Evolutionary conservation across 2,888 invertebrate species (phyloP).

Genomic region (Schrankia costaestrigalis): DNA sequence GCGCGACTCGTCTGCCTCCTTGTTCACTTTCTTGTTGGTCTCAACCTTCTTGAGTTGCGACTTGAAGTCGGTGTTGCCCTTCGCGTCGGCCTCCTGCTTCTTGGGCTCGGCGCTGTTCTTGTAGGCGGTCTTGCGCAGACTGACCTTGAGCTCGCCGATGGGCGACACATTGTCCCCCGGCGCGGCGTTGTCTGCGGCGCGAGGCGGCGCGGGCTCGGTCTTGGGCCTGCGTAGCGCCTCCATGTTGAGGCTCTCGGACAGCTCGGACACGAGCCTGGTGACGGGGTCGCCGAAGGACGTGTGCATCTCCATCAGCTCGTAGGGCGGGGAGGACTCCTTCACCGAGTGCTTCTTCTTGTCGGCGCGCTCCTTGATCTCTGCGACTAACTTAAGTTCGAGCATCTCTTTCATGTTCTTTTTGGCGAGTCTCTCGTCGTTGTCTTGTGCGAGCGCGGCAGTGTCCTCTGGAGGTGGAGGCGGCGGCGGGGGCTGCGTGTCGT

Average conservation of each 20-base stretch:
- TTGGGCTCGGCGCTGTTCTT: constrained; percentile 42
- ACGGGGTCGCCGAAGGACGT: constrained; percentile 85
- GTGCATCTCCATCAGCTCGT: constrained; percentile 40
- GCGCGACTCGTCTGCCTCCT: constrained; percentile 74
- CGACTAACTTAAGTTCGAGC: constrained; percentile 88
- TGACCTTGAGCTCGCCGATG: constrained; percentile 75
- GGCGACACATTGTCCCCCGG: constrained; percentile 54
- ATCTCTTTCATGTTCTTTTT: constrained; percentile 88
- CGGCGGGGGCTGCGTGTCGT: constrained; percentile 76
- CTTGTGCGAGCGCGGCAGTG: constrained; percentile 69
- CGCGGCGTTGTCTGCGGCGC: constrained; percentile 31
- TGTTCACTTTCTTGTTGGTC: constrained; percentile 80
- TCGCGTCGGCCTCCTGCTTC: constrained; percentile 43
- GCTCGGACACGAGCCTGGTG: constrained; percentile 89
- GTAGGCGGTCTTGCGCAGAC: constrained; percentile 67
- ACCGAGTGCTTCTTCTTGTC: constrained; percentile 82
- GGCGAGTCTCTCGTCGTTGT: constrained; percentile 50
- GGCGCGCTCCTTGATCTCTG: constrained; percentile 90
- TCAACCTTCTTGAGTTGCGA: constrained; percentile 89
- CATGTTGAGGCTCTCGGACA: constrained; percentile 91
- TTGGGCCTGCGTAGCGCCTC: constrained; percentile 60
- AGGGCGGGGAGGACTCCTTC: constrained; percentile 76
- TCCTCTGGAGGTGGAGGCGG: constrained; percentile 75
- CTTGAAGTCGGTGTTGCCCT: constrained; percentile 78
- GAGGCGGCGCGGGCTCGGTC: constrained; percentile 46